Evolutionary conservation across 2,888 invertebrate genomes (phyloP).

Genomic region (Epistrophe grossulariae): DNA sequence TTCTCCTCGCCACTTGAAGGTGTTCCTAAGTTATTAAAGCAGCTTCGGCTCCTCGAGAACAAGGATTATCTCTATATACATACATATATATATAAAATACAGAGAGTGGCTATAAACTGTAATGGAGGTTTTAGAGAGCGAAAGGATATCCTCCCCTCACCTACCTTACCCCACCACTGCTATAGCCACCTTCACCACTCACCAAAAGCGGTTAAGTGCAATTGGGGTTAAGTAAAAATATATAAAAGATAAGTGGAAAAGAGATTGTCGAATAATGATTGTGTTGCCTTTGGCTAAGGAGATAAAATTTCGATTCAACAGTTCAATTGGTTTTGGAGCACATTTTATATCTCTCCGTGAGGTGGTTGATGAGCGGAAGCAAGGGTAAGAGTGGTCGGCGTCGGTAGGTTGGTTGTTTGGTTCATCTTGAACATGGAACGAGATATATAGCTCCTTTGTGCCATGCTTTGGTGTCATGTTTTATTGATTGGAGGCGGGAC

Average conservation of each 20-base stretch:
- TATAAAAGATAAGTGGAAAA: constrained; percentile 57
- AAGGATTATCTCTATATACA: no score
- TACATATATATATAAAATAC: background rate
- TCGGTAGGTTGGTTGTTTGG: background rate
- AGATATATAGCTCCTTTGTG: background rate
- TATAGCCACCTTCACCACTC: background rate
- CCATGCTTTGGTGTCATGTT: constrained; percentile 44
- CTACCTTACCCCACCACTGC: no score
- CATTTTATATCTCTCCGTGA: constrained; percentile 17
- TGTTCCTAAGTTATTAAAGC: constrained; percentile 60
- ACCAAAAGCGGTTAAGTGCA: constrained; percentile 59
- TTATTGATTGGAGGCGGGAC: constrained; percentile 63
- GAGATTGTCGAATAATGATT: constrained; percentile 59
- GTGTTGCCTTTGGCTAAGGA: constrained; percentile 55
- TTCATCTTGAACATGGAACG: background rate
- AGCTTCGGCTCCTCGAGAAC: constrained; percentile 35
- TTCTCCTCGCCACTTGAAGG: constrained; percentile 40
- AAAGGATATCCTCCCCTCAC: constrained; percentile 4
- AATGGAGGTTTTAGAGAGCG: constrained; percentile 34
- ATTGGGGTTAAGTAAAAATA: constrained; percentile 61
- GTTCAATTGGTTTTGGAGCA: constrained; percentile 61
- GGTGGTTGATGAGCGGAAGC: background rate
- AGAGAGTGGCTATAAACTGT: constrained; percentile 56
- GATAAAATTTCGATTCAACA: constrained; percentile 66
- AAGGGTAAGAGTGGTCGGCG: background rate